phyloP scores from a whole-genome alignment of 2,888 invertebrate species.

The Nebria salina region DNA sequence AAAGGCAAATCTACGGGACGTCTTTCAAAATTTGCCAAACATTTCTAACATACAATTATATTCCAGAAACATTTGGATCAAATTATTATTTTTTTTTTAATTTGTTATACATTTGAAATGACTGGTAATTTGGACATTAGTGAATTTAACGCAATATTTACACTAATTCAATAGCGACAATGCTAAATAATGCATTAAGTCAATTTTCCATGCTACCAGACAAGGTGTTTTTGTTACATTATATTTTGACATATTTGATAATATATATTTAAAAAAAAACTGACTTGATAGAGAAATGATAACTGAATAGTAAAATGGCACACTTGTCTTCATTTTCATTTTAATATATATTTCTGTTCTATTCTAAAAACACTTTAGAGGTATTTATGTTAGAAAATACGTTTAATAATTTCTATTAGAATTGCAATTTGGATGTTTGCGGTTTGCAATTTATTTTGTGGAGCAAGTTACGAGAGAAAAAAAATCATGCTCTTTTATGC shows the following conservation, averaged over 20 bases:
- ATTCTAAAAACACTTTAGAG: slow-evolving; percentile 46
- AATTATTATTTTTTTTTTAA: slow-evolving; percentile 37
- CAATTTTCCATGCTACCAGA: slow-evolving; percentile 9
- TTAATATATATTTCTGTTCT: slow-evolving; percentile 41
- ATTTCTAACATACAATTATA: slow-evolving; percentile 10
- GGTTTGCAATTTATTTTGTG: slow-evolving; percentile 4
- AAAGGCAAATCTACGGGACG: slow-evolving; percentile 58
- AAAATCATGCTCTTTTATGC: neutral
- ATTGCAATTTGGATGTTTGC: neutral
- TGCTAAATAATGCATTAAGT: slow-evolving; percentile 3
- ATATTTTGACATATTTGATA: neutral
- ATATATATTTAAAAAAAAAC: neutral
- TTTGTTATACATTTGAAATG: slow-evolving; percentile 21
- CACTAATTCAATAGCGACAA: neutral
- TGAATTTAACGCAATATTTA: too few relatives aligned
- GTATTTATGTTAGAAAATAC: slow-evolving; percentile 46
- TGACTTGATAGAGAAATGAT: neutral
- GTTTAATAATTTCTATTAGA: slow-evolving; percentile 14
- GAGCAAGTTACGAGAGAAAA: neutral
- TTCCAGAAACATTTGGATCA: neutral
- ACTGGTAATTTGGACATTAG: too few relatives aligned
- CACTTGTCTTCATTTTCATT: slow-evolving; percentile 28
- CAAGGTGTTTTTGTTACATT: neutral
- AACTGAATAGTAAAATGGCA: slow-evolving; percentile 33
- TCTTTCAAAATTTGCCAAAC: slow-evolving; percentile 45